Evolutionary conservation across 2,888 invertebrate species (phyloP).

Genomic region (Dioctria linearis): DNA sequence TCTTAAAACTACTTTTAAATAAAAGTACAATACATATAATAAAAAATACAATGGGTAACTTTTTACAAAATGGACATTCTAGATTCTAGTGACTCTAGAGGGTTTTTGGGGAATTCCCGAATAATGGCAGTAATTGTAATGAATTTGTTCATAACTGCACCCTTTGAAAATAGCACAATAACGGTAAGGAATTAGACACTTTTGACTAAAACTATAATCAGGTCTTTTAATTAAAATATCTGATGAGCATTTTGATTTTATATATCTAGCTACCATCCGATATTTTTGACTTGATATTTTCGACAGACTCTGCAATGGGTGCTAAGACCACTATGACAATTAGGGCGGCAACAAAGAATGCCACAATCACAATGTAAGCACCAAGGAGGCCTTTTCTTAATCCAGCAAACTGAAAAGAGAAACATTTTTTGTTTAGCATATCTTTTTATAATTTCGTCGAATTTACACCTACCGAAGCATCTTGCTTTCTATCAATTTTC

Average conservation of each 20-base stretch:
- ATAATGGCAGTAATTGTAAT: too few relatives aligned
- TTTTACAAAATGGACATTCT: too few relatives aligned
- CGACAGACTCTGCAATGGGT: conserved; percentile 79
- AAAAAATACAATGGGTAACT: too few relatives aligned
- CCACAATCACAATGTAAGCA: conserved; percentile 82
- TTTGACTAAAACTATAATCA: too few relatives aligned
- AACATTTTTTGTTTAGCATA: background rate
- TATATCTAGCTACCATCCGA: conserved; percentile 46
- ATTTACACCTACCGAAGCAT: conserved; percentile 80
- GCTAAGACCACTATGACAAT: conserved; percentile 83
- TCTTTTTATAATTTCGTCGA: conserved; percentile 12
- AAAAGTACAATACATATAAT: too few relatives aligned
- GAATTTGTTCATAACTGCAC: too few relatives aligned
- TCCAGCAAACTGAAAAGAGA: conserved; percentile 78
- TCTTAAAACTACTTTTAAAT: too few relatives aligned
- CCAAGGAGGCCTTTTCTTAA: conserved; percentile 84
- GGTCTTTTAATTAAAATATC: too few relatives aligned
- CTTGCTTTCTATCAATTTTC: conserved; percentile 80
- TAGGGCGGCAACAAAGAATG: conserved; percentile 80
- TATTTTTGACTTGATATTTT: conserved; percentile 57
- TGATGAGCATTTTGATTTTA: background rate
- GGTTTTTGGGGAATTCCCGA: too few relatives aligned
- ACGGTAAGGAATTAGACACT: too few relatives aligned
- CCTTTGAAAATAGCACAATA: too few relatives aligned
- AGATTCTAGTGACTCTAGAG: too few relatives aligned